Conservation (phyloP, 2,888 invertebrate species). For the Leptarthrus brevirostris region DNA sequence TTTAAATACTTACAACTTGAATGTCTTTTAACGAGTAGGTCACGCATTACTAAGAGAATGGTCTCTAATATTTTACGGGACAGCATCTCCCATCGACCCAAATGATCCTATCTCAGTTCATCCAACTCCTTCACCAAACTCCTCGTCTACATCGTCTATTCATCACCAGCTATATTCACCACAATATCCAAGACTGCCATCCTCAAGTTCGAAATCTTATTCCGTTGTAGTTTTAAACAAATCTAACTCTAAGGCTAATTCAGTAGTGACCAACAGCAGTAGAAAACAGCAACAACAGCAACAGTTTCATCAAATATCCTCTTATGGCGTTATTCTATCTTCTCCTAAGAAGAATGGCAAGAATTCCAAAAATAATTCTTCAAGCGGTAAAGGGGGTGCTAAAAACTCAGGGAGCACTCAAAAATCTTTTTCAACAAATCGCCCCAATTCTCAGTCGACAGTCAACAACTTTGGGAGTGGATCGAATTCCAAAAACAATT, state of each 20-base stretch:
- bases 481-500: slow-evolving; percentile 61
- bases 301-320: slow-evolving; percentile 63
- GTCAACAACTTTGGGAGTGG: slow-evolving; percentile 26
- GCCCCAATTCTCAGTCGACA: slow-evolving; percentile 32
- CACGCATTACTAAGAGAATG: slow-evolving; percentile 91
- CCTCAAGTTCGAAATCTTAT: slow-evolving; percentile 60
- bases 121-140: slow-evolving; percentile 56
- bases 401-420: slow-evolving; percentile 56
- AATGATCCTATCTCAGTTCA: slow-evolving; percentile 71
- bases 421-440: slow-evolving; percentile 48
- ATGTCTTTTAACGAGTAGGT: slow-evolving; percentile 68
- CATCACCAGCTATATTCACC: slow-evolving; percentile 65
- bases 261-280: slow-evolving; percentile 52
- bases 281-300: slow-evolving; percentile 56
- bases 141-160: slow-evolving; percentile 54
- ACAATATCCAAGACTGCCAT: slow-evolving; percentile 64
- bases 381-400: slow-evolving; percentile 57
- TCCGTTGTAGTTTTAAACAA: slow-evolving; percentile 49
- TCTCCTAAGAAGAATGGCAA: slow-evolving; percentile 57
- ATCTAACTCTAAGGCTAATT: slow-evolving; percentile 41
- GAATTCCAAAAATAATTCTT: slow-evolving; percentile 54
- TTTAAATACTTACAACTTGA: neutral
- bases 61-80: slow-evolving; percentile 94
- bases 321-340: slow-evolving; percentile 61
- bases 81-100: slow-evolving; percentile 74